Conservation (phyloP, 1,140 invertebrate genomes). For the Drosophila rufa region DNA sequence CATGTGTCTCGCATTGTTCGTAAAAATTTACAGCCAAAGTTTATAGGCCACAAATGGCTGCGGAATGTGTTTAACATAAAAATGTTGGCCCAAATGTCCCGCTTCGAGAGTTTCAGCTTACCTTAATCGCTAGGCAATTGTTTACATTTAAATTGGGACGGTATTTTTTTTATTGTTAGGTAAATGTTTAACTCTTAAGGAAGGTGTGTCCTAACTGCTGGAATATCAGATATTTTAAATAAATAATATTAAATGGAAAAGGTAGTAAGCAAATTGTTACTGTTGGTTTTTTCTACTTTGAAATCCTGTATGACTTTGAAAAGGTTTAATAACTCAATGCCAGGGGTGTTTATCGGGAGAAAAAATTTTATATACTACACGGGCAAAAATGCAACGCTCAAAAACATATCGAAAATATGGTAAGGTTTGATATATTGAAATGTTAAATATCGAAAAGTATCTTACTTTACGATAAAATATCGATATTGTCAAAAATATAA, state of each 20-base stretch:
- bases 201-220: background rate
- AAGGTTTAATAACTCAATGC: background rate
- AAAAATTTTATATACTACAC: too few relatives aligned
- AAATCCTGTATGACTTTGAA: background rate
- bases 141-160: conserved; percentile 47
- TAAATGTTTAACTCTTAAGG: background rate
- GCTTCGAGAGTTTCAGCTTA: conserved; percentile 8
- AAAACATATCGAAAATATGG: too few relatives aligned
- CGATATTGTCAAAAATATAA: too few relatives aligned
- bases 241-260: background rate
- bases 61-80: conserved; percentile 41
- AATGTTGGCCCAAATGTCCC: conserved; percentile 23
- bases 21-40: conserved; percentile 74
- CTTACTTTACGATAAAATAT: too few relatives aligned
- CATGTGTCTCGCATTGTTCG: conserved; percentile 63
- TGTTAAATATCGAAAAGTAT: too few relatives aligned
- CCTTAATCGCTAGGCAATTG: conserved; percentile 40
- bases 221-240: background rate
- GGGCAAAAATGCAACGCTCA: too few relatives aligned
- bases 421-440: too few relatives aligned
- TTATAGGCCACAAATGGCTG: conserved; percentile 74
- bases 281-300: too few relatives aligned
- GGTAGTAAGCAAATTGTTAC: background rate
- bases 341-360: too few relatives aligned
- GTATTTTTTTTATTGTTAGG: conserved; percentile 4